phyloP scores from a whole-genome alignment of 2,888 invertebrate genomes.

The Archaeoteleia sp. region DNA sequence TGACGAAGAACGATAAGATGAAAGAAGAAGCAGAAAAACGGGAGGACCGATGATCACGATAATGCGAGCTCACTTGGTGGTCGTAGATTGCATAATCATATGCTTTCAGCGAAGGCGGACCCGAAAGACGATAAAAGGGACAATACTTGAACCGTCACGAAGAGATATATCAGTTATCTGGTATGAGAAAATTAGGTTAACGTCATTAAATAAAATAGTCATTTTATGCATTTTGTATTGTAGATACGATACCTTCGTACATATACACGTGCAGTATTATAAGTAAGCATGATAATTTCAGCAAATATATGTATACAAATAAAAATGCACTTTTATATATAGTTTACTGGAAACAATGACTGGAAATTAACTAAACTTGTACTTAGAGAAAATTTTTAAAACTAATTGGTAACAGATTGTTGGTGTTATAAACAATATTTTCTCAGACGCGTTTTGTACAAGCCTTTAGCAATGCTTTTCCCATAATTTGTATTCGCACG shows the following conservation, averaged over 20 bases:
- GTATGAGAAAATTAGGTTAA: slow-evolving; percentile 65
- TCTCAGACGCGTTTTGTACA: too few species aligned
- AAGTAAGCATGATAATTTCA: slow-evolving; percentile 12
- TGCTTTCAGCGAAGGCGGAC: slow-evolving; percentile 57
- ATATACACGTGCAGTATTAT: neutral
- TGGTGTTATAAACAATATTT: too few species aligned
- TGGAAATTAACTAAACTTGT: too few species aligned
- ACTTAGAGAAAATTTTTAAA: too few species aligned
- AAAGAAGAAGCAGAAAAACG: slow-evolving; percentile 17
- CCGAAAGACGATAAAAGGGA: slow-evolving; percentile 63
- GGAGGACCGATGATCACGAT: slow-evolving; percentile 35
- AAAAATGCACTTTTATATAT: slow-evolving; percentile 9
- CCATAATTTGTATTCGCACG: too few species aligned
- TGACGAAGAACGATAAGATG: slow-evolving; percentile 27
- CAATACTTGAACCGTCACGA: slow-evolving; percentile 66
- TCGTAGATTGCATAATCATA: slow-evolving; percentile 53
- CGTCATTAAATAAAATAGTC: slow-evolving; percentile 54
- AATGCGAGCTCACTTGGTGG: slow-evolving; percentile 36
- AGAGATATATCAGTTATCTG: slow-evolving; percentile 64
- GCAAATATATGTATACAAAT: slow-evolving; percentile 13
- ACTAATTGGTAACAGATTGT: too few species aligned
- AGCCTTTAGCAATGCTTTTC: too few species aligned
- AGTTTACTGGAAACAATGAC: neutral
- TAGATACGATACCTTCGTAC: too few species aligned
- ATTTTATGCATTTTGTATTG: slow-evolving; percentile 23